Percentiles rank a stretch among this genome's conserved stretches.
Conservation (phyloP, 1,140 invertebrate genomes). For the Meloidogyne hapla region DNA sequence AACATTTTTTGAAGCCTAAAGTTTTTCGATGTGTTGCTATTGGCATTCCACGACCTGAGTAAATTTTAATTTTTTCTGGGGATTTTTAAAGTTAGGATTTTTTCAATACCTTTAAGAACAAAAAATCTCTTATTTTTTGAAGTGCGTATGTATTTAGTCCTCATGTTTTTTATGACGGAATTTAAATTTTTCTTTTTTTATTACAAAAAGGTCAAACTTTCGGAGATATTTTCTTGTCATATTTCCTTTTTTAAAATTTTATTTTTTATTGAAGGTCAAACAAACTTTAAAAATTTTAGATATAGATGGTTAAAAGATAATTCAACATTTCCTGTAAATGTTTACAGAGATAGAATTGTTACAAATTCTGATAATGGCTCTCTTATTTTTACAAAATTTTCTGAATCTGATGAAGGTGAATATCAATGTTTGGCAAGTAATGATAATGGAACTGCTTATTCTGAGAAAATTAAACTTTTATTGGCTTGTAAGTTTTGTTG, state of each 20-base stretch:
- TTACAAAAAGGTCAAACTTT: too few species aligned
- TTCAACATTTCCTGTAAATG: conserved; percentile 80
- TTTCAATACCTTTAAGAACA: too few species aligned
- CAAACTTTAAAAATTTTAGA: conserved; percentile 67
- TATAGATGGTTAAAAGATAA: conserved; percentile 96
- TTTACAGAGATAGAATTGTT: conserved; percentile 86
- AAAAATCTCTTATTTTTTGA: too few species aligned
- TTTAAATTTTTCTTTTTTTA: too few species aligned
- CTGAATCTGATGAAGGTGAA: conserved; percentile 67
- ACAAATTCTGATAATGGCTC: conserved; percentile 90
- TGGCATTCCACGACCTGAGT: conserved; percentile 57
- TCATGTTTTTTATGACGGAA: too few species aligned
- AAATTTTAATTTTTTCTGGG: conserved; percentile 13
- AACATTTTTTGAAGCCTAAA: conserved; percentile 37
- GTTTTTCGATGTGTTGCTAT: conserved; percentile 52
- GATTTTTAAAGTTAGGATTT: conserved; percentile 6
- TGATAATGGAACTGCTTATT: conserved; percentile 86
- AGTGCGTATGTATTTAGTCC: too few species aligned
- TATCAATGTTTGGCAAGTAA: conserved; percentile 97
- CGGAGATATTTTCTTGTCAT: too few species aligned
- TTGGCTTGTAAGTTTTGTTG: conserved; percentile 71
- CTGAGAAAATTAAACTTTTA: conserved; percentile 88
- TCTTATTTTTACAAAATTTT: conserved; percentile 69
- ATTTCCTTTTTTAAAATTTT: too few species aligned
- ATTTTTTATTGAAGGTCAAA: too few species aligned